phyloP scores from a whole-genome alignment of 2,888 invertebrate genomes.

The Cerastis rubricosa region DNA sequence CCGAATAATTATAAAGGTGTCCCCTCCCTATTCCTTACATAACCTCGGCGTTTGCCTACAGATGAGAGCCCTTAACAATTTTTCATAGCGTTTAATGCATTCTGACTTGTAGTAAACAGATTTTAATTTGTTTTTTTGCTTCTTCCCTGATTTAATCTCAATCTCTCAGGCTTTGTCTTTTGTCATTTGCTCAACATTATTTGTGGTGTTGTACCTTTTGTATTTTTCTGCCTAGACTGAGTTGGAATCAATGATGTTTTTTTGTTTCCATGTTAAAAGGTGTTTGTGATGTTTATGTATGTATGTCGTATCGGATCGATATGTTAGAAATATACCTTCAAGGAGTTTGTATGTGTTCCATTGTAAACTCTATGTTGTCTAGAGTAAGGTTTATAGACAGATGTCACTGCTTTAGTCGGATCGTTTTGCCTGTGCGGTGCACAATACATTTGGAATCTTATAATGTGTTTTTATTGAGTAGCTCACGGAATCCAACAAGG shows the following conservation, averaged over 20 bases:
- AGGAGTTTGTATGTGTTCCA: no score
- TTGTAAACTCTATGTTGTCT: no score
- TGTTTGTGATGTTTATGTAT: not conserved
- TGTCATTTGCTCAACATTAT: slow-evolving; percentile 11
- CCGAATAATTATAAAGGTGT: slow-evolving; percentile 3
- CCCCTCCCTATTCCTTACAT: slow-evolving; percentile 42
- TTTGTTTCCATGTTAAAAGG: not conserved
- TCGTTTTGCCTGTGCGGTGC: no score
- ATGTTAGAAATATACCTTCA: no score
- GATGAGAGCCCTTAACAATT: slow-evolving; percentile 51
- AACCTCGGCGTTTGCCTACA: slow-evolving; percentile 33
- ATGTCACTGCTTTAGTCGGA: no score
- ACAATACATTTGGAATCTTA: no score
- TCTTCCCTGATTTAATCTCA: slow-evolving; percentile 15
- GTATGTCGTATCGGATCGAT: not conserved
- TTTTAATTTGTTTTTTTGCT: slow-evolving; percentile 58
- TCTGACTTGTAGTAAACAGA: slow-evolving; percentile 51
- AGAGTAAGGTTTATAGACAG: no score
- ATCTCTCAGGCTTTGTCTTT: slow-evolving; percentile 20
- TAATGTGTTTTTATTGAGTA: no score
- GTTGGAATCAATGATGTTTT: not conserved
- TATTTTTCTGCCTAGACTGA: slow-evolving; percentile 13
- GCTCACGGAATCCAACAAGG: no score
- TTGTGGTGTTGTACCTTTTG: slow-evolving; percentile 33
- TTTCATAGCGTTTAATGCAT: slow-evolving; percentile 46